Conservation (phyloP, 2,888 invertebrate species). For the Bruchidius siliquastri region DNA sequence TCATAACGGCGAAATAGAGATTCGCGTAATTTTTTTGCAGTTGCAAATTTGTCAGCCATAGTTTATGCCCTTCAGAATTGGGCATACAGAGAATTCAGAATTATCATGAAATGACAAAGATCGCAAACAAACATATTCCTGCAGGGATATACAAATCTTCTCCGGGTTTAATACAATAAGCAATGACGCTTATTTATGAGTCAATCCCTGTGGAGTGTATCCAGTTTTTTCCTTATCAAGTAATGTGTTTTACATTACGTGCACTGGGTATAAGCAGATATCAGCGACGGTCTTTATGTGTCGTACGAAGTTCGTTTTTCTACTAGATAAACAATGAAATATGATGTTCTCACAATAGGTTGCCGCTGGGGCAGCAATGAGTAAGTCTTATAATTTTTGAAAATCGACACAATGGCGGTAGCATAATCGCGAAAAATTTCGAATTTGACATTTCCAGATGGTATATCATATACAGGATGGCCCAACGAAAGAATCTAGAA, state of each 20-base stretch:
- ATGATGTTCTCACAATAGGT: not conserved
- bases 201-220: not conserved
- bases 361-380: too few species aligned
- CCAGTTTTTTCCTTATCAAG: not conserved
- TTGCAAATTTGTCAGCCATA: too few species aligned
- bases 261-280: not conserved
- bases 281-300: not conserved
- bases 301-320: not conserved
- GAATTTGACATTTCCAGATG: too few species aligned
- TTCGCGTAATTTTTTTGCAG: too few species aligned
- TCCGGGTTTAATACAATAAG: not conserved
- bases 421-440: too few species aligned
- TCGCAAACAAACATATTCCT: not conserved
- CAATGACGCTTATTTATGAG: not conserved
- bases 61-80: too few species aligned
- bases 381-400: too few species aligned
- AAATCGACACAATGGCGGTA: too few species aligned
- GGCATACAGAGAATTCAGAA: too few species aligned
- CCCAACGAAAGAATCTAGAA: too few species aligned
- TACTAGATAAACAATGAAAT: not conserved
- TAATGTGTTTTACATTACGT: not conserved
- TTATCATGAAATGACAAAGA: not conserved
- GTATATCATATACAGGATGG: too few species aligned
- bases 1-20: too few species aligned
- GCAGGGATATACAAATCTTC: not conserved